Conservation (phyloP, 2,888 invertebrate species). For the Napeogenes sylphis region DNA sequence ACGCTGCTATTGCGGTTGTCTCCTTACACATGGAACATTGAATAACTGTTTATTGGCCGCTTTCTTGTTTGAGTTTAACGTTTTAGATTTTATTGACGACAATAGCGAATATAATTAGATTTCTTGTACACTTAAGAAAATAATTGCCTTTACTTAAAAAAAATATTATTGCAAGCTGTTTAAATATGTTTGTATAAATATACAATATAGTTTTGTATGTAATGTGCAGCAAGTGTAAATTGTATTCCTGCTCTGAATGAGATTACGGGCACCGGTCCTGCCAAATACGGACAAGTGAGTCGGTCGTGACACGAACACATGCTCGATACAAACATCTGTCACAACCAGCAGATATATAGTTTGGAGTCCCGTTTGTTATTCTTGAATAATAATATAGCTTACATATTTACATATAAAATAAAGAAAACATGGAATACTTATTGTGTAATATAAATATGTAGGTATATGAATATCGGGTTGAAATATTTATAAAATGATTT, state of each 20-base stretch:
- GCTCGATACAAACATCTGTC: conserved; percentile 28
- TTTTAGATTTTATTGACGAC: conserved; percentile 16
- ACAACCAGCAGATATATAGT: conserved; percentile 6
- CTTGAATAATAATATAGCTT: no score
- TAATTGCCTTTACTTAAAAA: no score
- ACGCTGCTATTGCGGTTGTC: conserved; percentile 33
- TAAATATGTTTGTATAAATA: no score
- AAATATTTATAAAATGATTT: no score
- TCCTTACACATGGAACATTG: conserved; percentile 27
- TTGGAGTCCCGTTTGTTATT: no score
- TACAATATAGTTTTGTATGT: neutral
- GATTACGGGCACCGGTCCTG: conserved; percentile 26
- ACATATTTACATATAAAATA: no score
- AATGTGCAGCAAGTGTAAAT: neutral
- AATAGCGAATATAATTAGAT: neutral
- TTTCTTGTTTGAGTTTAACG: conserved; percentile 10
- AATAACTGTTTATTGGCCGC: conserved; percentile 28
- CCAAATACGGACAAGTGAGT: conserved; percentile 30
- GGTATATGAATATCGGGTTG: no score
- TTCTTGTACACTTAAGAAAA: conserved; percentile 1
- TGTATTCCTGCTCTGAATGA: conserved; percentile 28
- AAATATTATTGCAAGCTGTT: no score
- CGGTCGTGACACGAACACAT: conserved; percentile 29
- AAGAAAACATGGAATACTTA: no score
- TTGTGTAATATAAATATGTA: no score